Evolutionary conservation across 2,113 vertebrate species (phyloP), one percentile per base, ranked within the genome.

Genomic region (Mormoops blainvillei): DNA sequence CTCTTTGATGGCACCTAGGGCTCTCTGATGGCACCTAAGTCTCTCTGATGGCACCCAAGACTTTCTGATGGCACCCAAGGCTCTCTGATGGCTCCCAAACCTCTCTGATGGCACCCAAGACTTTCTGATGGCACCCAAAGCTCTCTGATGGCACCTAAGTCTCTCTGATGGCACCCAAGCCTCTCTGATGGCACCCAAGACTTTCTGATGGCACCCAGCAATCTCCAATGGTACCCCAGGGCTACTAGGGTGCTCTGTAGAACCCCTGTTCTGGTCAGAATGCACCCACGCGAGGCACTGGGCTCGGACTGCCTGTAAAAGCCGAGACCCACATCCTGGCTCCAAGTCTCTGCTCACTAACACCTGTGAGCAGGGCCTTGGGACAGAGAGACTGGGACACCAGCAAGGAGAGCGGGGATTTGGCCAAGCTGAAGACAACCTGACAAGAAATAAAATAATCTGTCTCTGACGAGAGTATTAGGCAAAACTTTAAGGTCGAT

Each of bases 401-500:
- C 4, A 19, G 7, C 38, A 20, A 28, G n/a, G 7, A 22, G 33
- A 48, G 50, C 16, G 43, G 70, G 15, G 28, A 4, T n/a, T 26
- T 85, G 71, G 84, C 65, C 91, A 68, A 63, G 76, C 31, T 6
- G 73, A 9, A 50, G 84, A 56, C 78, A 56, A 74, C 83, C 74
- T 31, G 52, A 67, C 12, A 0, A 0, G 36, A 70, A 43, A n/a
- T 68, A 15, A 61, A 91, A 76, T 88, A 36, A 3, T 36, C 8
- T 2, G 83, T 45, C 80, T 50, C 94, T 95, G 50, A 36, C 48
- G 94, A 95, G 87, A 56, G 26, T 20, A 85, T 76, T 7, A n/a
- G 74, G 87, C 50, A 36, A 87, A 92, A 95, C 91, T 87, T 87
- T 91, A 52, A 97, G 92, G 97, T 97, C 97, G 2, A 93, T 98